A percentile compares a stretch with the other conserved stretches of the same genome.
phyloP scores from a whole-genome alignment of 2,797 vertebrate genomes.

The Macrochelys suwanniensis region DNA sequence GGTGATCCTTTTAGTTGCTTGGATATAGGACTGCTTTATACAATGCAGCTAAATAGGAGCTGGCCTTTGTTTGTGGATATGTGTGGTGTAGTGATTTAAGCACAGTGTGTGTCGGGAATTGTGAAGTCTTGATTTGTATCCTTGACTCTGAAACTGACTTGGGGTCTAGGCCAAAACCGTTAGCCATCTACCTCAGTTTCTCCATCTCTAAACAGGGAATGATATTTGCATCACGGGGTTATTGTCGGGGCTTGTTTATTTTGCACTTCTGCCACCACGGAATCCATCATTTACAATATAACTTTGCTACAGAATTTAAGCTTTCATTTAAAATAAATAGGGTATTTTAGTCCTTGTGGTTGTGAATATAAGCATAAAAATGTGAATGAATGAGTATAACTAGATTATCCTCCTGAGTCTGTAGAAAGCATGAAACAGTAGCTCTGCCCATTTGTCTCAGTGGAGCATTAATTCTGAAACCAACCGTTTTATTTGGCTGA shows the following conservation, averaged over 20 bases:
- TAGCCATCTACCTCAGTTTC: not conserved
- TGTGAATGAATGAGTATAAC: not conserved
- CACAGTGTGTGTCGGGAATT: not conserved
- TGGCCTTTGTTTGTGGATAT: not conserved
- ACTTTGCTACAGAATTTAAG: not conserved
- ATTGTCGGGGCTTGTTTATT: not conserved
- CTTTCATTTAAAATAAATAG: not conserved
- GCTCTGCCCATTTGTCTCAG: not conserved
- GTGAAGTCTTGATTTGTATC: not conserved
- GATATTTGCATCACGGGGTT: not conserved
- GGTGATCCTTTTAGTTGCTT: not conserved
- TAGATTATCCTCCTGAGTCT: not conserved
- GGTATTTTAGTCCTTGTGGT: not conserved
- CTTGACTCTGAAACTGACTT: not conserved
- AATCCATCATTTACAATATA: not conserved
- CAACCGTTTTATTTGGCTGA: not conserved
- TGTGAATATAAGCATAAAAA: not conserved
- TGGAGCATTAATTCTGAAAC: not conserved
- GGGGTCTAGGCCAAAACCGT: not conserved
- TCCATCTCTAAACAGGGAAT: not conserved
- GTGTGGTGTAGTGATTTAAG: not conserved
- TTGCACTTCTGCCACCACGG: not conserved
- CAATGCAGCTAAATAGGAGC: not conserved
- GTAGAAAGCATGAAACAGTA: not conserved
- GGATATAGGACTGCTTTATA: not conserved